Evolutionary conservation across 2,888 invertebrate genomes (phyloP).

Genomic region (Smittia sp.): DNA sequence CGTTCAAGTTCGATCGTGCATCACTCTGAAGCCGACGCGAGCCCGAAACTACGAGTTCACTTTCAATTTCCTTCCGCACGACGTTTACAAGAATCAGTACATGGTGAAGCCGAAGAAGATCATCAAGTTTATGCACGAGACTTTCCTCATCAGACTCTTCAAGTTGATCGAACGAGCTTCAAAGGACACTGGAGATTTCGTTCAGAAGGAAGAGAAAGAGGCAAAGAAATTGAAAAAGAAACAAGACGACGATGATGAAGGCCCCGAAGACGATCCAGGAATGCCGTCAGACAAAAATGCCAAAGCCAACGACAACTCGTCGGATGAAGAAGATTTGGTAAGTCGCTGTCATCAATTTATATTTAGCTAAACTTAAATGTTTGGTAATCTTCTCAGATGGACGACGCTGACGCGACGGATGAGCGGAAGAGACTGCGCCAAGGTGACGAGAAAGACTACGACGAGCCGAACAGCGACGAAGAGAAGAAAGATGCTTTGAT

Average conservation of each 20-base stretch:
- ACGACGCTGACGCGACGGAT: slow-evolving; percentile 52
- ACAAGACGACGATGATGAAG: slow-evolving; percentile 52
- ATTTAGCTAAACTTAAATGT: neutral
- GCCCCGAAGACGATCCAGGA: slow-evolving; percentile 44
- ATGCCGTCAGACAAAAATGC: slow-evolving; percentile 45
- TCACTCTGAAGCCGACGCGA: slow-evolving; percentile 59
- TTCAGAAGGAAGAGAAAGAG: slow-evolving; percentile 52
- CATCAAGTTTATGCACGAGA: slow-evolving; percentile 69
- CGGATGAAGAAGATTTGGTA: slow-evolving; percentile 42
- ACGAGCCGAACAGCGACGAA: slow-evolving; percentile 63
- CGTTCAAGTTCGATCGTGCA: slow-evolving; percentile 49
- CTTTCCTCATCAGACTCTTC: slow-evolving; percentile 69
- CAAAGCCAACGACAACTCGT: slow-evolving; percentile 47
- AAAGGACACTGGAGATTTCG: slow-evolving; percentile 54
- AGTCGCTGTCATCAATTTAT: neutral
- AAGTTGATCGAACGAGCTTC: slow-evolving; percentile 60
- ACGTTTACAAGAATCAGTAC: slow-evolving; percentile 71
- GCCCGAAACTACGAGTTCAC: slow-evolving; percentile 65
- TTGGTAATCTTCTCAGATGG: slow-evolving; percentile 45
- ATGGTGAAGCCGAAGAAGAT: slow-evolving; percentile 67
- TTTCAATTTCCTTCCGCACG: slow-evolving; percentile 71
- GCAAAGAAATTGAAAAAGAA: slow-evolving; percentile 54
- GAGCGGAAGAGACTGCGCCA: slow-evolving; percentile 58
- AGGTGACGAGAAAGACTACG: slow-evolving; percentile 64
- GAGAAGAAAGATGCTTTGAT: slow-evolving; percentile 54